phyloP scores from a whole-genome alignment of 2,888 invertebrate genomes.

The Cecidostiba fungosa region DNA sequence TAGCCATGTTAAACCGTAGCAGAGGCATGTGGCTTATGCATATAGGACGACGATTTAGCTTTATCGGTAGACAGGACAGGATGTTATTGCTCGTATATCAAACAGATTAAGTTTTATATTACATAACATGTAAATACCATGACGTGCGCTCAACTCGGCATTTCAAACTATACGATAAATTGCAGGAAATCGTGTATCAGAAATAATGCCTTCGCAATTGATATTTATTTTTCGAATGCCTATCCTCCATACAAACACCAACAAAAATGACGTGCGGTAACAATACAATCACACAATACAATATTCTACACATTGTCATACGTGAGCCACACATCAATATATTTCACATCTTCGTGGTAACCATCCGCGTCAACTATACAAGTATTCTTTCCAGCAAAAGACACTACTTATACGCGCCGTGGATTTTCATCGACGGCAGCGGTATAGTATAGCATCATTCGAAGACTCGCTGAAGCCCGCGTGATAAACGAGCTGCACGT shows the following conservation, averaged over 20 bases:
- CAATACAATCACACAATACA: too few species aligned
- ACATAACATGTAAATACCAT: background rate
- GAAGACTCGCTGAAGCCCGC: constrained; percentile 5
- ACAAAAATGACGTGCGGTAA: too few species aligned
- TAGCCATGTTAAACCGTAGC: background rate
- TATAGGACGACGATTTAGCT: background rate
- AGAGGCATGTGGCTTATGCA: background rate
- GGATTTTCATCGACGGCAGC: background rate
- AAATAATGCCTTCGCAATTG: too few species aligned
- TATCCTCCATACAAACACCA: background rate
- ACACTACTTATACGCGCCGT: background rate
- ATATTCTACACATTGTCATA: too few species aligned
- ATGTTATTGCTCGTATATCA: background rate
- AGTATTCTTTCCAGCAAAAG: background rate
- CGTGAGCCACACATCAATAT: background rate
- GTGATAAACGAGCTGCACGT: constrained; percentile 30
- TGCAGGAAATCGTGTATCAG: background rate
- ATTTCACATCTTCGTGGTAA: background rate
- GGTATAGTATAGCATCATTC: background rate
- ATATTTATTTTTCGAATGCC: background rate
- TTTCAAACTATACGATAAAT: background rate
- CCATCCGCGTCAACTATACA: background rate
- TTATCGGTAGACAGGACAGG: background rate
- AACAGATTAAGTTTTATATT: background rate
- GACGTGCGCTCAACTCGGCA: background rate